These are phyloP conservation scores for Suillia variegata DNA, from an alignment of 2,888 invertebrate species.

Conservation along the genomic window DNA sequence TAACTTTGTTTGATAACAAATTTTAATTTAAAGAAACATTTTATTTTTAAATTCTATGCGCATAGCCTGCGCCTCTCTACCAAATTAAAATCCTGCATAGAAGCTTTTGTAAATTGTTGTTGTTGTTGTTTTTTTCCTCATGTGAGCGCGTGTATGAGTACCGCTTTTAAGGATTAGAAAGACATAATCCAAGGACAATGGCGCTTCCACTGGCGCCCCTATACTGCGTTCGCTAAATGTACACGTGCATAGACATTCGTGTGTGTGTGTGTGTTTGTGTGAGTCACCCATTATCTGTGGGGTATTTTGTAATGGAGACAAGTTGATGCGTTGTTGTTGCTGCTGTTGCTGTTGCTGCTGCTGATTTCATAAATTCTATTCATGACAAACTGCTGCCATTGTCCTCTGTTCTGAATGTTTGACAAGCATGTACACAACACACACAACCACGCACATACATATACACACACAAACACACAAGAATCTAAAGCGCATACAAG, in stretches of 20 bases:
- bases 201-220: not conserved
- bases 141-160: not conserved
- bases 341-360: no score
- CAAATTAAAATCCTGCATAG: no score
- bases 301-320: constrained; percentile 1
- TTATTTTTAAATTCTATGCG: no score
- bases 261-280: not conserved
- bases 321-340: not conserved
- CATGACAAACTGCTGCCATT: not conserved
- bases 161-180: not conserved
- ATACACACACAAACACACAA: no score
- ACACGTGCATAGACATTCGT: not conserved
- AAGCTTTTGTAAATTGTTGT: no score
- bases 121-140: no score
- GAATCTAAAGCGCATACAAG: no score
- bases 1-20: no score
- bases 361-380: not conserved
- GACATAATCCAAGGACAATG: constrained; percentile 3
- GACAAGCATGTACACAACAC: no score
- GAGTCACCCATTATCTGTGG: not conserved
- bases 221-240: not conserved
- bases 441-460: no score
- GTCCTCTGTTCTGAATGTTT: not conserved
- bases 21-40: no score
- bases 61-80: no score